Evolutionary conservation across 2,797 vertebrate species (phyloP), one percentile per base, ranked within the genome.

Genomic region (Lophotriccus pileatus): DNA sequence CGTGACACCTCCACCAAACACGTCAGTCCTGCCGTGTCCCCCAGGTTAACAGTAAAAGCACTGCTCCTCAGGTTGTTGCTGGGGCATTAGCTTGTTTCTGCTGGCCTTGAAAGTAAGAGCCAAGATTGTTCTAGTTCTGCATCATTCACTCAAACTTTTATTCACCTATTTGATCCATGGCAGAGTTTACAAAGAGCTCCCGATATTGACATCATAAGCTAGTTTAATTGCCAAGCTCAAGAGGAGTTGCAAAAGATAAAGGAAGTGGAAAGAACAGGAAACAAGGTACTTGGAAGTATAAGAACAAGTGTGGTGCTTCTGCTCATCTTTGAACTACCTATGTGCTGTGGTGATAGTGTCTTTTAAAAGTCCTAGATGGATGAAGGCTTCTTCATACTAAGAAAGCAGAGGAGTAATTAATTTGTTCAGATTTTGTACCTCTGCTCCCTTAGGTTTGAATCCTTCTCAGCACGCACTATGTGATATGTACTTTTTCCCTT

Each of bases 1-100:
- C 27, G 34, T 25, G 46, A 41, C 0, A 0, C 13, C 8, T 53
- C 10, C 14, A 9, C 7, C 28, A 43, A 8, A 8, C 21, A 14
- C 49, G 19, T 19, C 32, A 23, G 36, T 17, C 50, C 67, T 69
- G 59, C 50, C 3, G 0, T 13, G 16, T 79, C 59, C 37, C 67
- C 19, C 34, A 37, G 44, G 23, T 32, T 56, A 41, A 18, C 23
- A 44, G 9, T 25, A 34, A 74, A 84, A 56, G 24, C 47, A 6
- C 27, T 39, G 55, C 58, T 74, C 15, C 20, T 74, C 60, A 9
- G 27, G 7, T 19, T 39, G 49, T 20, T 63, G 37, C 63, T 50
- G 50, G 41, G 64, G 5, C 21, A 9, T 64, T 52, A n/a, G 14
- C 24, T 55, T 70, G 28, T 50, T 78, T 84, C 74, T 68, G 14